Evolutionary conservation across 1,140 invertebrate species (phyloP).

Genomic region (Brachionus rotundiformis): DNA sequence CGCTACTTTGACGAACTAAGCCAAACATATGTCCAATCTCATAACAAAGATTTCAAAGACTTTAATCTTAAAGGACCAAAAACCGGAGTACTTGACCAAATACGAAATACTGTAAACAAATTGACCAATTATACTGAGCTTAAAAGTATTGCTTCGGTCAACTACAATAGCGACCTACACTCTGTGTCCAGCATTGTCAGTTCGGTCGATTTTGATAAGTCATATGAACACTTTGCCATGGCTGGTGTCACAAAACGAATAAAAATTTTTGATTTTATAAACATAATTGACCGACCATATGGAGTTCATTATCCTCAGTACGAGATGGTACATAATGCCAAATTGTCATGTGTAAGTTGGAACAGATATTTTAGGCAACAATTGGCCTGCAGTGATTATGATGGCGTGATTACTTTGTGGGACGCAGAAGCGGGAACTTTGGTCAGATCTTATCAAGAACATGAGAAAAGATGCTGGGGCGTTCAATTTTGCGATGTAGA

Average conservation of each 20-base stretch:
- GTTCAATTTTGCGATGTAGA: conserved; percentile 93
- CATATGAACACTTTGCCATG: conserved; percentile 92
- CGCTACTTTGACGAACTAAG: conserved; percentile 87
- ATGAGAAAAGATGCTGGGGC: conserved; percentile 93
- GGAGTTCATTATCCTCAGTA: conserved; percentile 88
- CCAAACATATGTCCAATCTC: conserved; percentile 78
- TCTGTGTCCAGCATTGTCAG: conserved; percentile 87
- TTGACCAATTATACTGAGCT: conserved; percentile 81
- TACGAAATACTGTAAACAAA: conserved; percentile 82
- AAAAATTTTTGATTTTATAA: conserved; percentile 76
- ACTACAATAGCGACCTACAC: conserved; percentile 84
- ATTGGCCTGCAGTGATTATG: conserved; percentile 90
- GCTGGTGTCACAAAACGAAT: conserved; percentile 93
- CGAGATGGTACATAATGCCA: conserved; percentile 89
- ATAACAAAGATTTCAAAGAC: conserved; percentile 72
- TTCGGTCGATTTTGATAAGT: conserved; percentile 88
- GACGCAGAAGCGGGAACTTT: conserved; percentile 73
- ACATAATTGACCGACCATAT: conserved; percentile 78
- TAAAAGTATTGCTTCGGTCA: conserved; percentile 79
- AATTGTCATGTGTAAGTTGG: conserved; percentile 92
- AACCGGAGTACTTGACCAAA: conserved; percentile 71
- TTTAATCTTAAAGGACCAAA: conserved; percentile 54
- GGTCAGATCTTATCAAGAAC: conserved; percentile 73
- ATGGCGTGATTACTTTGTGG: conserved; percentile 89
- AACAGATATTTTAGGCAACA: conserved; percentile 86